Evolutionary conservation across 2,888 invertebrate species (phyloP), one percentile per base, ranked within the genome.

Genomic region (Lycaena phlaeas): DNA sequence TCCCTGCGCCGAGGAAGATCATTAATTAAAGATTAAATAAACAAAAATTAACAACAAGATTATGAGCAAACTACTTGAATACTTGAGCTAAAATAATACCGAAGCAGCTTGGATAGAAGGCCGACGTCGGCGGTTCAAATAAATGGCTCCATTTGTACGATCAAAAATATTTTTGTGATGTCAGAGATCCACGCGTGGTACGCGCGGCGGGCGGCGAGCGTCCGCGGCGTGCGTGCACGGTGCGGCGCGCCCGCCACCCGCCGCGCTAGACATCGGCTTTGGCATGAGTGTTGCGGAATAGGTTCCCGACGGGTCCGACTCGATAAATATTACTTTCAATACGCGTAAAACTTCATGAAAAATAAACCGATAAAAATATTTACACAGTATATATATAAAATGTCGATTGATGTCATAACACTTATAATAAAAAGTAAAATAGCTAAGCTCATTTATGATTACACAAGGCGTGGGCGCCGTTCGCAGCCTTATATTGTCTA

Each of bases 381-480:
- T 79, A 82, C 75, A 81, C 59, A 68, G 45, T 59, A 54, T 64
- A 77, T 53, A 55, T 76, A 77, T 81, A 79, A 76, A 79, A 81
- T 76, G 74, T 77, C 74, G 81, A 81, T 78, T 76, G 81, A 82
- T 76, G 82, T 75, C 73, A 71, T 82, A 82, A 84, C 82, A 82
- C 82, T 82, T 82, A 82, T 64, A 71, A 75, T 79, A 82, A 82
- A 81, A 77, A 69, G 81, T 81, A 81, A 82, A 82, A 64, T 74
- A 81, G 82, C 81, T 84, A 84, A 84, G 82, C 82, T 84, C 82
- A 81, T 82, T 76, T 70, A 81, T 76, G 79, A 79, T 81, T 78
- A 77, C 68, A 77, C 68, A 69, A 75, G 78, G 82, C 79, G 67
- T 63, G 65, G 74, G 69, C 68, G 78, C 81, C 79, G 67, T 63